Base-by-base conservation (phyloP, 2,797 vertebrate species). In the Sphenodon punctatus region DNA sequence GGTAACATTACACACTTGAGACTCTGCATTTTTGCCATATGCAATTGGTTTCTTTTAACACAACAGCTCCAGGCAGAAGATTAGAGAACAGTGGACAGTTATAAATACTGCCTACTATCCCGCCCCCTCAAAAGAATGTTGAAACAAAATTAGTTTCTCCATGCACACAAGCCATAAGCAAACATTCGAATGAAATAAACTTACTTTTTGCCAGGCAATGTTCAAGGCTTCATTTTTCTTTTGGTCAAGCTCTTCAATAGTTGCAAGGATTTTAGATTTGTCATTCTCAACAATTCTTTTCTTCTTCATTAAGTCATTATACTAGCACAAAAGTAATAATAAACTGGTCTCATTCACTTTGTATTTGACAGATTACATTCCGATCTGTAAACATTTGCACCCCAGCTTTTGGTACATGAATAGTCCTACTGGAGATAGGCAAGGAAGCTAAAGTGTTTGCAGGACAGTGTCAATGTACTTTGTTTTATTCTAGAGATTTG, bases 281-380 rank as follows among this genome's bases (percentile, higher is more conserved):
- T 99, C 99, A 9, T 96, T 98, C 93, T 99, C 98, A 71, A 99
- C 99, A 45, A 98, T 98, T 90, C 97, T 97, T 92, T 97, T 99
- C 95, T 97, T 99, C 94, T 96, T 98, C 96, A 97, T 97, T 90
- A 99, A 94, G 81, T 99, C 98, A 73, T 98, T 97, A 91, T 98
- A 99, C 99, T 99, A 89, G 48, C 76, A 82, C 51, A 89, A 65
- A 5, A 51, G 75, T 73, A 88, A 90, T 75, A 85, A 34, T 59
- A 91, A 8, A 78, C 9, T 11, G 0, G 60, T 65, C 67, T 81
- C 39, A 22, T 63, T 1, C 77, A 72, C 15, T 45, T 43, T 13
- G 13, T 49, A 22, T 6, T 69, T 13, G 55, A 59, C 19, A 63
- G 12, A 27, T 55, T 83, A 2, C 1, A 6, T 42, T 70, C n/a